phyloP scores from a whole-genome alignment of 2,888 invertebrate species.

The Ectropis crepuscularia region DNA sequence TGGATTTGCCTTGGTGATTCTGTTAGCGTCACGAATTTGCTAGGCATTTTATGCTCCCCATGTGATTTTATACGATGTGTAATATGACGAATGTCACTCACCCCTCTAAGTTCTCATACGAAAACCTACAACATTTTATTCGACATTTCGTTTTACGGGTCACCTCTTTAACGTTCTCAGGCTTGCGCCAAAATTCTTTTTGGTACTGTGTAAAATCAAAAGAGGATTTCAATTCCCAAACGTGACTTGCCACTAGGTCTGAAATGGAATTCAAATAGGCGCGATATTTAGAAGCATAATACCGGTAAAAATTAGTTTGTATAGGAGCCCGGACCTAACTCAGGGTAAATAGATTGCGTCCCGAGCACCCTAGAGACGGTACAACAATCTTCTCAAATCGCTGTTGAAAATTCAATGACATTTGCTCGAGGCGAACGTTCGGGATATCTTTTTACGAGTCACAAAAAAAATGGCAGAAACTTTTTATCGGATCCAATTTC shows the following conservation, averaged over 20 bases:
- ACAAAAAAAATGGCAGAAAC: slow-evolving; percentile 65
- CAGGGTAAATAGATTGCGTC: slow-evolving; percentile 49
- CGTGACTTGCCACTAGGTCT: slow-evolving; percentile 12
- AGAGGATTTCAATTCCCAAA: slow-evolving; percentile 23
- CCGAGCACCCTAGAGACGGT: slow-evolving; percentile 47
- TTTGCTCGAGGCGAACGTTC: slow-evolving; percentile 57
- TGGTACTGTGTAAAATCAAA: slow-evolving; percentile 23
- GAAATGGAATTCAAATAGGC: slow-evolving; percentile 27
- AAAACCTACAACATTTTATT: slow-evolving; percentile 13
- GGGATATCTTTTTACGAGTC: slow-evolving; percentile 67
- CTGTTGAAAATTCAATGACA: slow-evolving; percentile 70
- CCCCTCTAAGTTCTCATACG: slow-evolving; percentile 34
- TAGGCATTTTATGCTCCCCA: slow-evolving; percentile 49
- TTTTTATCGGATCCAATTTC: slow-evolving; percentile 73
- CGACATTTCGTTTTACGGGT: slow-evolving; percentile 15
- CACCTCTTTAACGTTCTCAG: slow-evolving; percentile 13
- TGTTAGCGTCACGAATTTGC: slow-evolving; percentile 36
- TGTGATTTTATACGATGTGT: slow-evolving; percentile 48
- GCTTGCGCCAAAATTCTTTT: slow-evolving; percentile 17
- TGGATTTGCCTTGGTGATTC: slow-evolving; percentile 47
- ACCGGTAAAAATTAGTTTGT: slow-evolving; percentile 55
- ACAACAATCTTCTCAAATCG: slow-evolving; percentile 62
- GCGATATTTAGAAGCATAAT: slow-evolving; percentile 41
- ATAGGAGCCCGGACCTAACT: slow-evolving; percentile 43
- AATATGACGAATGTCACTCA: slow-evolving; percentile 50